These are phyloP conservation scores for Dendrolimus kikuchii DNA, from an alignment of 1,140 invertebrate species.

Conservation along the genomic window DNA sequence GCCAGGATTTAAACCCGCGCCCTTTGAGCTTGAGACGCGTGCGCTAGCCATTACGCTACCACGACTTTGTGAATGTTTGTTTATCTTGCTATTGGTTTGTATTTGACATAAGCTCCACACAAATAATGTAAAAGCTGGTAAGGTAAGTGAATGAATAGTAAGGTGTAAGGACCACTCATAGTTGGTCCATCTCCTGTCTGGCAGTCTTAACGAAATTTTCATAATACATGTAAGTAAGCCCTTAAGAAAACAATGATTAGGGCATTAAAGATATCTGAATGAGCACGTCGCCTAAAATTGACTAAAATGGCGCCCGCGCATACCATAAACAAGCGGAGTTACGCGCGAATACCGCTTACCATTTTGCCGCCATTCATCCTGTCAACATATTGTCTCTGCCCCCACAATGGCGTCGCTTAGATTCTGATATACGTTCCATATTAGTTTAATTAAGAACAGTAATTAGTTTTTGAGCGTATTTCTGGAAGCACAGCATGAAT, in stretches of 20 bases:
- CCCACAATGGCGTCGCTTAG: constrained; percentile 54
- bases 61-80: too few relatives aligned
- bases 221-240: too few relatives aligned
- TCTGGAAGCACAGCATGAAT: constrained; percentile 17
- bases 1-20: too few relatives aligned
- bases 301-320: constrained; percentile 58
- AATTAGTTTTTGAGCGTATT: constrained; percentile 37
- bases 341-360: constrained; percentile 53
- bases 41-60: too few relatives aligned
- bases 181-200: too few relatives aligned
- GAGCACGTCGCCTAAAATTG: constrained; percentile 55
- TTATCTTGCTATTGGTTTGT: too few relatives aligned
- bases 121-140: too few relatives aligned
- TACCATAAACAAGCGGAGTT: constrained; percentile 55
- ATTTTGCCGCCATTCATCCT: constrained; percentile 58
- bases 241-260: constrained; percentile 13
- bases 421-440: constrained; percentile 48
- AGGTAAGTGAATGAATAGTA: too few relatives aligned
- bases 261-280: constrained; percentile 57
- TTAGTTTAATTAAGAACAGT: constrained; percentile 55
- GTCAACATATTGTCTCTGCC: constrained; percentile 63
- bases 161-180: too few relatives aligned
- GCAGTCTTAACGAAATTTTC: too few relatives aligned
- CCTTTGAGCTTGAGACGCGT: too few relatives aligned
- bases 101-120: too few relatives aligned